Percentiles rank a stretch among this genome's conserved stretches.
Conservation (phyloP, 2,797 vertebrate genomes). For the Galago senegalensis region DNA sequence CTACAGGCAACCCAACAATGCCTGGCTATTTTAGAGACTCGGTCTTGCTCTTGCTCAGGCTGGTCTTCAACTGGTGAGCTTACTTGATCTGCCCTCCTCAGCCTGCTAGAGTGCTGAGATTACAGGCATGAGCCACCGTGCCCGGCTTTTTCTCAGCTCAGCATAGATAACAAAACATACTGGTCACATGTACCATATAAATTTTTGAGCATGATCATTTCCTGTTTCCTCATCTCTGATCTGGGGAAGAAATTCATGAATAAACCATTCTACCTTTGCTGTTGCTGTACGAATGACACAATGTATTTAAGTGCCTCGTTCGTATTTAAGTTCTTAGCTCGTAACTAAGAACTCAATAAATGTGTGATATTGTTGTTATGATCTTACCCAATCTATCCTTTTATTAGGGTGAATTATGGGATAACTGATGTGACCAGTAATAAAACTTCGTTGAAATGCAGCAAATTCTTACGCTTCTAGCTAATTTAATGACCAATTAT, state of each 20-base stretch:
- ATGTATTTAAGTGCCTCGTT: neutral
- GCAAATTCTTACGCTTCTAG: constrained; percentile 17
- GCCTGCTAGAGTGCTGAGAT: too few relatives aligned
- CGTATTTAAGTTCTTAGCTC: neutral
- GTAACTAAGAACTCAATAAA: neutral
- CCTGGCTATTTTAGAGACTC: too few relatives aligned
- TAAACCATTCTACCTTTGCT: neutral
- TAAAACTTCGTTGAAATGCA: constrained; percentile 63
- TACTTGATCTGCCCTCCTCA: too few relatives aligned
- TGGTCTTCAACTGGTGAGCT: too few relatives aligned
- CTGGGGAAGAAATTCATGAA: neutral
- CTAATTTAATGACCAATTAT: constrained; percentile 52
- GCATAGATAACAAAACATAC: neutral
- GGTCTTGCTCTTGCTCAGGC: too few relatives aligned
- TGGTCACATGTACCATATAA: neutral
- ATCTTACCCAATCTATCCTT: neutral
- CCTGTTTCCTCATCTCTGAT: neutral
- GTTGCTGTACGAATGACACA: constrained; percentile 36
- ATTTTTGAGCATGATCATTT: neutral
- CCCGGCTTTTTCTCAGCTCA: neutral
- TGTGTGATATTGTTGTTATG: neutral
- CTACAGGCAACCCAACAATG: too few relatives aligned
- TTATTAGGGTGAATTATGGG: constrained; percentile 24
- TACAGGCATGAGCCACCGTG: too few relatives aligned
- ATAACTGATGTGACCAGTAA: constrained; percentile 36